Conservation (phyloP, 1,140 invertebrate species). For the Conopomorpha cramerella region DNA sequence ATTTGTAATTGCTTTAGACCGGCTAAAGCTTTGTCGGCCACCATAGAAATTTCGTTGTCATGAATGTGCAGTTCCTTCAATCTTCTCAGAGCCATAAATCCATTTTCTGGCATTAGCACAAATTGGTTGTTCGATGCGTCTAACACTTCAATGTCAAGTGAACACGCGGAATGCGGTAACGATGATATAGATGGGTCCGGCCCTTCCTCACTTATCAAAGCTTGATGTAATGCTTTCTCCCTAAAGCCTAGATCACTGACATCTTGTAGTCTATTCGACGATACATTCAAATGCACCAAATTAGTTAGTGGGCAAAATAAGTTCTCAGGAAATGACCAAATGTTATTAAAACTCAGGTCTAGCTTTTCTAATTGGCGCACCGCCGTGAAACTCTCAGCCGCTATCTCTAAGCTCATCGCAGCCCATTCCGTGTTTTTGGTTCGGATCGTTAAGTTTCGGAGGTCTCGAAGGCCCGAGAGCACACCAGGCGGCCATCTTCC, state of each 20-base stretch:
- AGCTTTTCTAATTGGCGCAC: conserved; percentile 77
- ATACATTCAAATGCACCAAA: conserved; percentile 78
- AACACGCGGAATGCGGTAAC: conserved; percentile 64
- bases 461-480: conserved; percentile 72
- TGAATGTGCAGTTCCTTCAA: conserved; percentile 78
- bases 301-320: conserved; percentile 82
- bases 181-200: conserved; percentile 34
- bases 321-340: conserved; percentile 84
- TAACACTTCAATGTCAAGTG: conserved; percentile 77
- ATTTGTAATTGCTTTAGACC: conserved; percentile 79
- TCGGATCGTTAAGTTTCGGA: conserved; percentile 80
- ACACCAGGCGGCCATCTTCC: conserved; percentile 75
- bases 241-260: conserved; percentile 79
- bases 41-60: conserved; percentile 84
- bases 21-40: conserved; percentile 78
- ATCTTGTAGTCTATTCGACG: conserved; percentile 83
- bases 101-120: conserved; percentile 76
- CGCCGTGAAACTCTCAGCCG: conserved; percentile 71
- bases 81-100: conserved; percentile 76
- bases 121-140: conserved; percentile 88
- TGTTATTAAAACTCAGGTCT: conserved; percentile 86
- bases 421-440: conserved; percentile 81
- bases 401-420: conserved; percentile 77
- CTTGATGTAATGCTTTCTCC: conserved; percentile 64
- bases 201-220: conserved; percentile 65